Evolutionary conservation across 2,888 invertebrate genomes (phyloP).

Genomic region (Acleris sparsana): DNA sequence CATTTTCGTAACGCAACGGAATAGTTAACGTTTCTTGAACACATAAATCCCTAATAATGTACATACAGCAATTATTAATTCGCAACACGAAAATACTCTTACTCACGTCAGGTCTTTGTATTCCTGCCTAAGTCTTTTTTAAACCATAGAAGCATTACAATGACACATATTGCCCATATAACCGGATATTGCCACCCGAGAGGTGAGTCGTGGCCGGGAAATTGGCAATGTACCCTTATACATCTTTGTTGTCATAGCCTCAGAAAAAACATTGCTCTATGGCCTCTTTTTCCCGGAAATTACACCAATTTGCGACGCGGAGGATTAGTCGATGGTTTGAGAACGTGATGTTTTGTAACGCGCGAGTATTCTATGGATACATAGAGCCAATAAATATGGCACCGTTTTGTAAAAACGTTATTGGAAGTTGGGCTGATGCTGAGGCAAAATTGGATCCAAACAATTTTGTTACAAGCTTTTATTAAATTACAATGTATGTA

Average conservation of each 20-base stretch:
- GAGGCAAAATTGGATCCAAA: no score
- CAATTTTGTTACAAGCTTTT: no score
- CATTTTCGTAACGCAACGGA: no score
- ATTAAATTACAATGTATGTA: no score
- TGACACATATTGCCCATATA: slow-evolving; percentile 20
- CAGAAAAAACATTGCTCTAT: slow-evolving; percentile 43
- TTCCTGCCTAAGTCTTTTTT: background rate
- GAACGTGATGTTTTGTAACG: background rate
- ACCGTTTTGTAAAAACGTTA: no score
- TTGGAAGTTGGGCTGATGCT: no score
- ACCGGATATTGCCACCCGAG: slow-evolving; percentile 44
- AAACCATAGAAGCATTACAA: slow-evolving; percentile 19
- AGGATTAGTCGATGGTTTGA: slow-evolving; percentile 27
- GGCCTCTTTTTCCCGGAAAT: slow-evolving; percentile 45
- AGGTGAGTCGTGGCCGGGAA: slow-evolving; percentile 44
- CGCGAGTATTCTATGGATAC: background rate
- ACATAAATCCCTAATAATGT: no score
- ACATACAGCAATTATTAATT: no score
- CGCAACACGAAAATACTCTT: no score
- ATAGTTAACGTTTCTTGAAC: no score
- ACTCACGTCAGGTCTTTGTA: background rate
- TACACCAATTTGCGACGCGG: slow-evolving; percentile 46
- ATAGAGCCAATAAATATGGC: background rate
- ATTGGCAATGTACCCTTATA: slow-evolving; percentile 43
- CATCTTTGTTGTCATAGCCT: slow-evolving; percentile 32